Evolutionary conservation across 2,888 invertebrate genomes (phyloP), one percentile per base, ranked within the genome.

Genomic region (Drosophila neotestacea): DNA sequence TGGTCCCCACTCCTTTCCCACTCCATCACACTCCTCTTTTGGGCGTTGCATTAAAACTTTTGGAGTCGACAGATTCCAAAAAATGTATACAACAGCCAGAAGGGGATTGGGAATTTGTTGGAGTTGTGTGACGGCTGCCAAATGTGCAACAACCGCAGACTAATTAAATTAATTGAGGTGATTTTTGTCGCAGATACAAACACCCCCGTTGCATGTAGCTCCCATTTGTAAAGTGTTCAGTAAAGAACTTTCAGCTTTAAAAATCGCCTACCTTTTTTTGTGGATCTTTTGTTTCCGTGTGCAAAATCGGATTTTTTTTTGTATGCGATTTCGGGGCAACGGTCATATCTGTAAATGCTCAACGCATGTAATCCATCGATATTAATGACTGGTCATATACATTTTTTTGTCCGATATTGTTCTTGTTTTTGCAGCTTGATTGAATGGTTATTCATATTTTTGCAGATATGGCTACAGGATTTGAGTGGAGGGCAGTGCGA

Each of bases 121-220:
- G 46, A 41, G 28, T 34, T 58, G 27, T 27, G 13, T 30, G 54
- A 28, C 48, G 59, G 55, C 61, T 54, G 60, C 47, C 46, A 48
- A 60, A 81, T 77, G 65, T 46, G 48, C 70, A 75, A 70, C 78
- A 81, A 87, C 85, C 85, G 80, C 85, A 89, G 85, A 89, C 89
- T 89, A 85, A 85, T 85, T 89, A 85, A 85, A 85, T 85, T 88
- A 89, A 85, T 85, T 85, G 88, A 85, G 89, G 88, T 88, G 89
- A 85, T 85, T 86, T 85, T 78, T 88, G 88, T 82, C 85, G 70
- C 83, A 73, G 79, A 79, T 68, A 68, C 62, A 58, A 46, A 51
- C 42, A 41, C 47, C 61, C 61, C 39, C 63, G 22, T 55, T 39
- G 50, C 13, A 36, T 28, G 11, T 44, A 16, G n/a, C 22, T 9